These are phyloP conservation scores for Zosterops japonicus DNA, from an alignment of 2,113 vertebrate species.

Conservation along the genomic window DNA sequence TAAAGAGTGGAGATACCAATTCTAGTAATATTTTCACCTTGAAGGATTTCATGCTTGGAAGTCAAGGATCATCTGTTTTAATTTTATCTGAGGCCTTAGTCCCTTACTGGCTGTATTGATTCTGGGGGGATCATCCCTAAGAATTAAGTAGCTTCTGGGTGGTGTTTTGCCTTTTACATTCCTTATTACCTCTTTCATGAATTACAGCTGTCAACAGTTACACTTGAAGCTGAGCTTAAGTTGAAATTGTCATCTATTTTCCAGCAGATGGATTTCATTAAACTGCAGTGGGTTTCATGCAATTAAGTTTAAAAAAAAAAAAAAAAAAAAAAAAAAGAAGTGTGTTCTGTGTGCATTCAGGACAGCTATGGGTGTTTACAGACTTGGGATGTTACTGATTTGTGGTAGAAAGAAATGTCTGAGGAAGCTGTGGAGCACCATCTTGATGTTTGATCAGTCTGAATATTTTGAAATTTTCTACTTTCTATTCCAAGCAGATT, in stretches of 20 bases:
- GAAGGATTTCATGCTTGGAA: not conserved
- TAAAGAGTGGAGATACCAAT: not conserved
- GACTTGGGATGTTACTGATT: not conserved
- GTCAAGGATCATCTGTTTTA: not conserved
- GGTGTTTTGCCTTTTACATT: not conserved
- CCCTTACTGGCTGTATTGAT: not conserved
- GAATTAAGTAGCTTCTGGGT: conserved; percentile 19
- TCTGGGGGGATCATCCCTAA: not conserved
- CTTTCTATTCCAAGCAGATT: conserved; percentile 28
- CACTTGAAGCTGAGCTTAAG: not conserved
- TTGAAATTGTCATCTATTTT: not conserved
- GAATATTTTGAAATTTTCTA: conserved; percentile 13
- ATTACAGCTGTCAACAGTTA: not conserved
- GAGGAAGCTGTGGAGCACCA: not conserved
- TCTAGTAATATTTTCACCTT: not conserved
- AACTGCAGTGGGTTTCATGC: not conserved
- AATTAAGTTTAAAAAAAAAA: not conserved
- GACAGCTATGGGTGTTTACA: not conserved
- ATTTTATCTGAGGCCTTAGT: not conserved
- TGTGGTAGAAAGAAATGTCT: not conserved
- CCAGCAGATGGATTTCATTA: not conserved
- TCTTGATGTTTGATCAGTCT: not conserved
- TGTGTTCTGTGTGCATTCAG: not conserved
- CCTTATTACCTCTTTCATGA: not conserved
- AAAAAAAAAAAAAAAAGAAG: not conserved